These are phyloP conservation scores for Rotaria macrura DNA, from an alignment of 2,888 invertebrate species.

Conservation along the genomic window DNA sequence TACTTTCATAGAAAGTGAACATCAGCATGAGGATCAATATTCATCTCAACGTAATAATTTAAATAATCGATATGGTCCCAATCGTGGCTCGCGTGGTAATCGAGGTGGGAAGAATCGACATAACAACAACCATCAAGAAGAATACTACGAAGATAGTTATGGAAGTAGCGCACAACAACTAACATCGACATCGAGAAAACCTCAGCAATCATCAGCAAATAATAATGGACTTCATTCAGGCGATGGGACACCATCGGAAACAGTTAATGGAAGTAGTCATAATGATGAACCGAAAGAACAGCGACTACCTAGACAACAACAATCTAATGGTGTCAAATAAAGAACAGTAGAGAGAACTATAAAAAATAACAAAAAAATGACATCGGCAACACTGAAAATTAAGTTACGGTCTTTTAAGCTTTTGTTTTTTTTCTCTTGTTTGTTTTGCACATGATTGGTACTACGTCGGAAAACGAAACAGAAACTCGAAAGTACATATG, in stretches of 20 bases:
- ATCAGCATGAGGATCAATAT: neutral
- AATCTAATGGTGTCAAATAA: neutral
- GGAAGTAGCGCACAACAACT: neutral
- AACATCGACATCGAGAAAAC: neutral
- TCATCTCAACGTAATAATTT: neutral
- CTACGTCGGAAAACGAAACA: neutral
- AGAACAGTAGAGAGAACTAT: neutral
- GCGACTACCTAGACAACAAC: neutral
- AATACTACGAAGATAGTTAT: neutral
- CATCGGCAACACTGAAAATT: neutral
- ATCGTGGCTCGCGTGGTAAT: neutral
- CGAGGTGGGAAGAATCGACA: neutral
- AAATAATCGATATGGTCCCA: neutral
- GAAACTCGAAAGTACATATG: neutral
- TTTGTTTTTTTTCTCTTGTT: neutral
- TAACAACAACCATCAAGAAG: neutral
- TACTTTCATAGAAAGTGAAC: neutral
- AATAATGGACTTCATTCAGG: neutral
- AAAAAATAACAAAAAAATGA: neutral
- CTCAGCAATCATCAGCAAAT: neutral
- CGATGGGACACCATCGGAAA: neutral
- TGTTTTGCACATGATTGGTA: neutral
- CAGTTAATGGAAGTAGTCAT: neutral
- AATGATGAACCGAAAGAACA: neutral
- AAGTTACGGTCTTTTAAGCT: neutral